Percentiles rank a stretch among this genome's conserved stretches.
Evolutionary conservation across 1,140 invertebrate species (phyloP).

Genomic region (Araneus ventricosus): DNA sequence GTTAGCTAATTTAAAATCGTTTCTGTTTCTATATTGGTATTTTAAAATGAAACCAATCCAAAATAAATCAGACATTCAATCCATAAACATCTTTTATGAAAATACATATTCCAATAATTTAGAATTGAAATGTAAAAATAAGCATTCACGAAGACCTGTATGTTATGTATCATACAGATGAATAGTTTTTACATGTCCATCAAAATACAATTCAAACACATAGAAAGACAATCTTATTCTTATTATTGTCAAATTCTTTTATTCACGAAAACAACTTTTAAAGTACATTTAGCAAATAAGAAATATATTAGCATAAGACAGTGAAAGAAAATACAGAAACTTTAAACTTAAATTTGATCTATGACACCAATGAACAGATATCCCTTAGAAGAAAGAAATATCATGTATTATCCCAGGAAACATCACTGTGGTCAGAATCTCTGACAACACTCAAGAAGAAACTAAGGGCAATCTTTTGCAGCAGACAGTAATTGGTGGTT

Average conservation of each 20-base stretch:
- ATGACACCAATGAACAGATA: not conserved
- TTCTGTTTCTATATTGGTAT: no score
- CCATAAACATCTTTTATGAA: no score
- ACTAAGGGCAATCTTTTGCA: constrained; percentile 48
- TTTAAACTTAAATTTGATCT: not conserved
- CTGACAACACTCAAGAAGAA: constrained; percentile 12
- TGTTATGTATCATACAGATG: not conserved
- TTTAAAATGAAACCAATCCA: no score
- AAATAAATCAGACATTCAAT: no score
- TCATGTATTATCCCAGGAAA: not conserved
- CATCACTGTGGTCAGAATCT: not conserved
- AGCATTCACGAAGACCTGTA: no score
- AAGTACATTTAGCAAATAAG: no score
- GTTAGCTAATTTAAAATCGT: no score
- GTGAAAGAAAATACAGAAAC: not conserved
- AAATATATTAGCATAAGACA: no score
- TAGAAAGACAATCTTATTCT: not conserved
- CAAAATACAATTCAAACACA: not conserved
- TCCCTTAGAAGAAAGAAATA: not conserved
- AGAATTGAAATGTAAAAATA: no score
- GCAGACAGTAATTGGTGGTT: constrained; percentile 58
- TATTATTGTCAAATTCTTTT: no score
- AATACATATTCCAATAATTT: no score
- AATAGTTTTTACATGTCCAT: not conserved
- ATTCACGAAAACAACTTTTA: no score